Evolutionary conservation across 2,888 invertebrate species (phyloP), one percentile per base, ranked within the genome.

Genomic region (Pomacea canaliculata): DNA sequence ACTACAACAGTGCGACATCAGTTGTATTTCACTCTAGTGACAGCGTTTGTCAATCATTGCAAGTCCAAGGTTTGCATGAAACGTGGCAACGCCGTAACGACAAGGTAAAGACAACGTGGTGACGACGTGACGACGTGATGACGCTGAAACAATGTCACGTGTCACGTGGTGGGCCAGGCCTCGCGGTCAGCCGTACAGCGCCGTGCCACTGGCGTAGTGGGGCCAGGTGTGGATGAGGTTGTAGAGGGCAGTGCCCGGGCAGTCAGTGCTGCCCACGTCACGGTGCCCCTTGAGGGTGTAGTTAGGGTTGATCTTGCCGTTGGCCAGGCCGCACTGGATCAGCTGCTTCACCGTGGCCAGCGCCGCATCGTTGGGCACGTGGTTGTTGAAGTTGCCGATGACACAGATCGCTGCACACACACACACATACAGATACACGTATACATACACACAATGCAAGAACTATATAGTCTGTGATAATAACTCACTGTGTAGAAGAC

Each of bases 201-300:
- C 62, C 60, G 68, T 69, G 19, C 69, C 69, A 8, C 68, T 10
- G 71, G 63, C 76, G 51, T 78, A 81, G 67, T 81, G 78, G 12
- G 81, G 79, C 85, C 85, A 85, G 1, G 67, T 76, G 23, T 77
- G 60, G 66, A 85, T 85, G 60, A 82, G 73, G 18, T 76, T 68
- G 76, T 85, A 85, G 19, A 85, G 76, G 7, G 60, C 72, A 46
- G 73, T 63, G 0, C 86, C 86, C 2, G 86, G 86, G 73, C 86
- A 86, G 2, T 77, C 76, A 1, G 84, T 86, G 63, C 69, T 67
- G 8, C 71, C 77, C 60, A 76, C 79, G 77, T 86, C 85, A 12
- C 85, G 76, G 79, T 87, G 87, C 8, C 87, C 87, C 71, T 78
- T 79, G 12, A 87, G 75, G 27, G 73, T 76, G 80, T 87, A 87